Evolutionary conservation across 2,888 invertebrate species (phyloP).

Genomic region (Itoplectis maculator): DNA sequence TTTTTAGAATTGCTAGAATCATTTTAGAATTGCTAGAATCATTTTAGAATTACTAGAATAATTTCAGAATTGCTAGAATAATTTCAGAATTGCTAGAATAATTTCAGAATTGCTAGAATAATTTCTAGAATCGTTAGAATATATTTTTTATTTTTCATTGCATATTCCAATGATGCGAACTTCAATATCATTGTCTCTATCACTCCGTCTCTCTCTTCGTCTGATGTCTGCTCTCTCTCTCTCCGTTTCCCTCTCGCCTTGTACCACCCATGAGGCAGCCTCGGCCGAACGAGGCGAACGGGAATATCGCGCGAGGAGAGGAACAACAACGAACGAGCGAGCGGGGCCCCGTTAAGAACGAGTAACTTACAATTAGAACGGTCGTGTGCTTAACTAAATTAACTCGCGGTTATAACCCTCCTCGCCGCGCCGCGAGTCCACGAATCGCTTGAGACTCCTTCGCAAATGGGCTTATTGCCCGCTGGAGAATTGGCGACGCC

Average conservation of each 20-base stretch:
- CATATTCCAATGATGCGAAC: too few species aligned
- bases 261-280: background rate
- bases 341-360: slow-evolving; percentile 50
- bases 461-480: slow-evolving; percentile 57
- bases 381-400: slow-evolving; percentile 62
- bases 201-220: too few species aligned
- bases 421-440: slow-evolving; percentile 21
- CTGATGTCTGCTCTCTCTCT: background rate
- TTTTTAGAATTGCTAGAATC: too few species aligned
- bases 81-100: too few species aligned
- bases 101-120: too few species aligned
- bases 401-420: slow-evolving; percentile 55
- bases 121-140: too few species aligned
- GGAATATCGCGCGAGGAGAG: slow-evolving; percentile 9
- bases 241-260: too few species aligned
- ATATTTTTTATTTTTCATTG: too few species aligned
- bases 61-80: too few species aligned
- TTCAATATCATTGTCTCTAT: too few species aligned
- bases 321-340: slow-evolving; percentile 14
- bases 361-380: slow-evolving; percentile 66
- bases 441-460: slow-evolving; percentile 37
- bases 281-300: slow-evolving; percentile 22
- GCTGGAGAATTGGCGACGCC: slow-evolving; percentile 53
- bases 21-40: too few species aligned
- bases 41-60: too few species aligned